Percentiles rank a stretch among this genome's conserved stretches.
Evolutionary conservation across 2,113 vertebrate species (phyloP).

Genomic region (Cygnus buccinator): DNA sequence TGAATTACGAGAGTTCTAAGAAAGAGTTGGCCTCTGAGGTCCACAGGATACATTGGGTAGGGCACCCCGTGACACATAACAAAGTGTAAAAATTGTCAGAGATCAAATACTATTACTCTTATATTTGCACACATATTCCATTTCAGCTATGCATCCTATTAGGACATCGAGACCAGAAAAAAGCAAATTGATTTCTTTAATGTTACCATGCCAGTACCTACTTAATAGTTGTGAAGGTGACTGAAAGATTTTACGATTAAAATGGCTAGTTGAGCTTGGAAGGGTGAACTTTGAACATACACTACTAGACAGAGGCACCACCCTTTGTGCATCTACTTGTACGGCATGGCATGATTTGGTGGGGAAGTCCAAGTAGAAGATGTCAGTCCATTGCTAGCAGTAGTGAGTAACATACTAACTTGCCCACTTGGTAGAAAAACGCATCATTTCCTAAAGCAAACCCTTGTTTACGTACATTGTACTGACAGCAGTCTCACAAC

Average conservation of each 20-base stretch:
- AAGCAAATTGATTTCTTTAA: background rate
- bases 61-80: fast-evolving
- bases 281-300: background rate
- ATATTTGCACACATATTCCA: background rate
- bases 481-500: background rate
- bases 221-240: background rate
- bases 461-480: background rate
- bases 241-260: background rate
- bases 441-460: background rate
- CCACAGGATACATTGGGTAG: background rate
- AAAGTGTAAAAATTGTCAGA: background rate
- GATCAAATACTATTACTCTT: background rate
- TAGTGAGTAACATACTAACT: background rate
- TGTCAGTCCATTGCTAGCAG: background rate
- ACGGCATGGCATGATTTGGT: background rate
- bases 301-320: background rate
- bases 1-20: background rate
- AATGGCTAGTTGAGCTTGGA: background rate
- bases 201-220: fast-evolving
- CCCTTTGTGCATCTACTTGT: no score
- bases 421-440: background rate
- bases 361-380: background rate
- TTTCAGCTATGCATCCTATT: background rate
- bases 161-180: background rate
- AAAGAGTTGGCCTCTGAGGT: background rate